Percentiles rank a stretch among this genome's conserved stretches.
These are phyloP conservation scores for Notoglanidium macrostoma DNA, from an alignment of 2,797 vertebrate species.

Conservation along the genomic window DNA sequence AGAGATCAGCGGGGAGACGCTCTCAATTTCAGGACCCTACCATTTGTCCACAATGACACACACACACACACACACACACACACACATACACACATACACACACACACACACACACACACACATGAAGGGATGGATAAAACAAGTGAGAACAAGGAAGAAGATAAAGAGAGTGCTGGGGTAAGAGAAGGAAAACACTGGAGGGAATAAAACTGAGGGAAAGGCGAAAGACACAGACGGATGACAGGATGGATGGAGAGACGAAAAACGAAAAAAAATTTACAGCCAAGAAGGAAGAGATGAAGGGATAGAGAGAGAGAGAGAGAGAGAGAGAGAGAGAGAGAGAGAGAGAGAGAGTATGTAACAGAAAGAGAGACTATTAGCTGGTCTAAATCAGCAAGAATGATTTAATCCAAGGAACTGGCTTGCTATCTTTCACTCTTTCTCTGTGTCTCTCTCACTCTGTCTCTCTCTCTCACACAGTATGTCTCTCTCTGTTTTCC, in stretches of 20 bases:
- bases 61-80: background rate
- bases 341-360: background rate
- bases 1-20: constrained; percentile 3
- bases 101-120: constrained; percentile 17
- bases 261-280: background rate
- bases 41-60: background rate
- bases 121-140: background rate
- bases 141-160: constrained; percentile 16
- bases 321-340: constrained; percentile 20
- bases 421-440: background rate
- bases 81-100: constrained; percentile 11
- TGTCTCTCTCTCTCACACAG: background rate
- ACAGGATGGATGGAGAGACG: constrained; percentile 6
- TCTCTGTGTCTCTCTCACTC: background rate
- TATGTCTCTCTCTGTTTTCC: constrained; percentile 26
- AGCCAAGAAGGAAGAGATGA: constrained; percentile 20
- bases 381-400: background rate
- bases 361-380: background rate
- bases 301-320: constrained; percentile 12
- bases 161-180: constrained; percentile 15
- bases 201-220: constrained; percentile 7
- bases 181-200: background rate
- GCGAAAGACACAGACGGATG: background rate
- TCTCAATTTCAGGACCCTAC: background rate
- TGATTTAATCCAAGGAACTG: background rate